Evolutionary conservation across 2,113 vertebrate genomes (phyloP).

Genomic region (Phyllopteryx taeniolatus): DNA sequence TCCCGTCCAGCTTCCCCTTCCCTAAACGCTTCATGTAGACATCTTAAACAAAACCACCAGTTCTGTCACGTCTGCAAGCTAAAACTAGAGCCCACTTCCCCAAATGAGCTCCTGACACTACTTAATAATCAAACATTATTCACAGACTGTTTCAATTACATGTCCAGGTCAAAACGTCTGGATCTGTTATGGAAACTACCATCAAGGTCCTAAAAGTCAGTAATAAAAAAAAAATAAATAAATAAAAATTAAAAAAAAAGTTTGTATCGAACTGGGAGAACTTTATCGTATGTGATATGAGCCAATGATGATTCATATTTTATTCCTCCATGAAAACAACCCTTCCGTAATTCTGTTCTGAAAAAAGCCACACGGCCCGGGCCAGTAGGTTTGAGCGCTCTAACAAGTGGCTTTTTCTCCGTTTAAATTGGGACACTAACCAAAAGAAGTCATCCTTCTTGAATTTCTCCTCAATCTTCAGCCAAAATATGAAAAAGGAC

Average conservation of each 20-base stretch:
- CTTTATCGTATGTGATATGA: neutral
- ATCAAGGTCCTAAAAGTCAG: neutral
- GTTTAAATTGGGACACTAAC: neutral
- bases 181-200: neutral
- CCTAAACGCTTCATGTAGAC: conserved; percentile 5
- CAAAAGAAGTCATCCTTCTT: neutral
- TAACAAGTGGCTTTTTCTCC: neutral
- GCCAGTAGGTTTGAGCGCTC: neutral
- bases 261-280: neutral
- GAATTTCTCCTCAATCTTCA: neutral
- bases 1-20: neutral
- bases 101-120: conserved; percentile 23
- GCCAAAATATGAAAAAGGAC: neutral
- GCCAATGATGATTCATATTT: neutral
- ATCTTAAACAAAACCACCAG: conserved; percentile 22
- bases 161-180: conserved; percentile 27
- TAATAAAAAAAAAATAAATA: too few relatives aligned
- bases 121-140: neutral
- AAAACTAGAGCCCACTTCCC: conserved; percentile 34
- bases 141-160: neutral
- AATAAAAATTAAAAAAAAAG: neutral
- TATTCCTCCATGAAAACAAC: neutral
- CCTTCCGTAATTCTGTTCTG: neutral
- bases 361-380: neutral
- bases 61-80: conserved; percentile 28